Evolutionary conservation across 2,888 invertebrate genomes (phyloP), one percentile per base, ranked within the genome.

Genomic region (Clitarchus hookeri): DNA sequence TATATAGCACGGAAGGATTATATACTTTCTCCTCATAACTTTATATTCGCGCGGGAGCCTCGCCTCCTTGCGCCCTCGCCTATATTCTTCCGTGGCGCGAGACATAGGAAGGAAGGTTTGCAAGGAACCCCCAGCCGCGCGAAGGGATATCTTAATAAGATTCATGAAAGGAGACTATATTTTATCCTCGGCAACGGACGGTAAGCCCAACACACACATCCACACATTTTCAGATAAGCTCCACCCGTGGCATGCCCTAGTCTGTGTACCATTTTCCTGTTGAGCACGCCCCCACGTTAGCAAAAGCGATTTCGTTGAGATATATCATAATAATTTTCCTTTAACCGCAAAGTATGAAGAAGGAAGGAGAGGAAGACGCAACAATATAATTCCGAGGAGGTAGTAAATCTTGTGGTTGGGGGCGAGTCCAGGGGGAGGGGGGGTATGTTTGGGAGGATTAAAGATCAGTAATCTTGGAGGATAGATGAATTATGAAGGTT

Each of bases 161-260:
- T 95, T 95, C 95, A 95, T 95, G 95, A 95, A 95, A 95, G 95
- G 94, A 94, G 94, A 94, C 95, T 94, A 95, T 95, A 95, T 95
- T 95, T 95, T 95, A 95, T 95, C 89, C 89, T 87, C 84, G 85
- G 87, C 87, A 80, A 79, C 36, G 85, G 86, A 79, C 85, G 87
- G 88, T 88, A 88, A 88, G 87, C 88, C 88, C 82, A 86, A 86
- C 87, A 84, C 86, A 86, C 87, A 86, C 87, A 87, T 87, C 87
- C 86, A 88, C 87, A 87, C 86, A 85, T 79, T 86, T 86, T 77
- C 86, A 90, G 91, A 91, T 91, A 91, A 91, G 91, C 90, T 89
- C 88, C 83, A 83, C 83, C 84, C 85, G 79, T 65, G 54, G 44
- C 77, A 11, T 77, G 27, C 65, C 27, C 85, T 54, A 84, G 87